phyloP scores from a whole-genome alignment of 1,140 invertebrate species.

The Drosophila tristis region DNA sequence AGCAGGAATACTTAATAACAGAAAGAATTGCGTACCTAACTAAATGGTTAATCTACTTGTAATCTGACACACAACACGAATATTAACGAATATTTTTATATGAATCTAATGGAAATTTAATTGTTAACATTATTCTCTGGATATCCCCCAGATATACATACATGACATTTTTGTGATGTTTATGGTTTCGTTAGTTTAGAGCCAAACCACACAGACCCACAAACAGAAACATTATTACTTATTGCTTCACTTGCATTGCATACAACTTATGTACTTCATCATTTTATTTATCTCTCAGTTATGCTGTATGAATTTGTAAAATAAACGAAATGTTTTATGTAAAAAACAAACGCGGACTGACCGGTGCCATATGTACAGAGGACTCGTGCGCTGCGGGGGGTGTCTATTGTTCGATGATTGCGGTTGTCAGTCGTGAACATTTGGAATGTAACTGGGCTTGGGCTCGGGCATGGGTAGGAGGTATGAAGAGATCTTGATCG shows the following conservation, averaged over 20 bases:
- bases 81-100: slow-evolving; percentile 45
- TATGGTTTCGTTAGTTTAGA: not conserved
- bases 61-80: slow-evolving; percentile 19
- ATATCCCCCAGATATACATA: not conserved
- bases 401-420: slow-evolving; percentile 36
- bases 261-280: slow-evolving; percentile 40
- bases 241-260: slow-evolving; percentile 39
- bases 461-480: too few species aligned
- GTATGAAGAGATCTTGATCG: not conserved
- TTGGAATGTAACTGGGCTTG: slow-evolving; percentile 48
- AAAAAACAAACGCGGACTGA: slow-evolving; percentile 45
- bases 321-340: slow-evolving; percentile 71
- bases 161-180: not conserved
- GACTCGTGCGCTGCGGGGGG: slow-evolving; percentile 13
- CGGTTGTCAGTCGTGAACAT: slow-evolving; percentile 42
- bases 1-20: slow-evolving; percentile 37
- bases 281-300: slow-evolving; percentile 51
- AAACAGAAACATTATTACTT: slow-evolving; percentile 16
- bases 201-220: slow-evolving; percentile 6
- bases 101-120: slow-evolving; percentile 43
- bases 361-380: slow-evolving; percentile 48
- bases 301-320: slow-evolving; percentile 53
- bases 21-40: slow-evolving; percentile 49
- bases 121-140: slow-evolving; percentile 39
- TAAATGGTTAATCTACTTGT: slow-evolving; percentile 31